Evolutionary conservation across 2,113 vertebrate species (phyloP).

Genomic region (Toxotes jaculatrix): DNA sequence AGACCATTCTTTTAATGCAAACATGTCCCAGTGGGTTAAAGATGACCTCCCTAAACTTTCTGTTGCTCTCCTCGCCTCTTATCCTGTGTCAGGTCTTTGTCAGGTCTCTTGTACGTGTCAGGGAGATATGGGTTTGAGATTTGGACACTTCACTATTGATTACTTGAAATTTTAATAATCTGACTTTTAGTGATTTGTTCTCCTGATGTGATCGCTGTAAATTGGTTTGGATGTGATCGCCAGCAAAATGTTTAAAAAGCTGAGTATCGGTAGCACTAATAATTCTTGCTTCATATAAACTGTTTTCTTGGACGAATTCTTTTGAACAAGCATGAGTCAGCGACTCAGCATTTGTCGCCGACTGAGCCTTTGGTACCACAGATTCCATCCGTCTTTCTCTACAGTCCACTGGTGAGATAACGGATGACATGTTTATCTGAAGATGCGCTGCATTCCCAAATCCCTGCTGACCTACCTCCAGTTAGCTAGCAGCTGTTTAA

Average conservation of each 20-base stretch:
- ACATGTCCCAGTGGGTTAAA: background rate
- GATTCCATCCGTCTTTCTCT: conserved; percentile 2
- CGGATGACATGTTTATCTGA: background rate
- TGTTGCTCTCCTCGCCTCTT: background rate
- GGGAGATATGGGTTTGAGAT: background rate
- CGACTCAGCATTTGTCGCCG: background rate
- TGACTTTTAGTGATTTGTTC: background rate
- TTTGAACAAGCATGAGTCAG: background rate
- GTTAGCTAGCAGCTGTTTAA: conserved; percentile 11
- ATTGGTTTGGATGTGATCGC: background rate
- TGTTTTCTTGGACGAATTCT: background rate
- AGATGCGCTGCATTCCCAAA: background rate
- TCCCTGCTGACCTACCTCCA: background rate
- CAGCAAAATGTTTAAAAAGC: background rate
- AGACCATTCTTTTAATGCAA: background rate
- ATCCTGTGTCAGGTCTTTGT: background rate
- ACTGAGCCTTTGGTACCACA: background rate
- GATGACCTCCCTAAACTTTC: background rate
- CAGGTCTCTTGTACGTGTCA: background rate
- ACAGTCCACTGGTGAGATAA: conserved; percentile 2
- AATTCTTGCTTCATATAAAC: background rate
- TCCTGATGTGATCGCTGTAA: background rate
- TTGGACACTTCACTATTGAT: background rate
- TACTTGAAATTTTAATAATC: background rate
- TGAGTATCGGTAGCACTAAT: background rate